Evolutionary conservation across 2,888 invertebrate genomes (phyloP).

Genomic region (Parasteatoda lunata): DNA sequence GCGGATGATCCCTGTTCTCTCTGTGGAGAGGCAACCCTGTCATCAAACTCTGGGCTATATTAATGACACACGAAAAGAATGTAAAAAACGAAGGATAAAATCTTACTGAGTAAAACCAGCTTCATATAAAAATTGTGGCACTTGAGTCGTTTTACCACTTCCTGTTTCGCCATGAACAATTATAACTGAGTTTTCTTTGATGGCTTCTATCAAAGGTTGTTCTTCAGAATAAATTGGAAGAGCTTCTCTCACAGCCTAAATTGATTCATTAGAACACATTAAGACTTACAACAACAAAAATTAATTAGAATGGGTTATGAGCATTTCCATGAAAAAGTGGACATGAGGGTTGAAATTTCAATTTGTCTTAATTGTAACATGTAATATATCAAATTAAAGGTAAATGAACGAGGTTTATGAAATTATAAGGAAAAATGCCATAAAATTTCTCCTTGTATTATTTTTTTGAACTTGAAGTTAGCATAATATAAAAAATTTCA

Average conservation of each 20-base stretch:
- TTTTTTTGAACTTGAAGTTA: not conserved
- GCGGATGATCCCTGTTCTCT: no score
- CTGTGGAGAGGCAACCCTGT: no score
- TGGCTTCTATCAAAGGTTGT: constrained; percentile 93
- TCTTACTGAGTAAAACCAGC: constrained; percentile 87
- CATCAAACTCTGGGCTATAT: no score
- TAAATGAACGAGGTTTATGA: no score
- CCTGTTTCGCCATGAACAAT: constrained; percentile 94
- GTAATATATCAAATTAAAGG: no score
- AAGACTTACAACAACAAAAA: constrained; percentile 6
- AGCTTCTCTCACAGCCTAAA: constrained; percentile 83
- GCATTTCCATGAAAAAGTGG: not conserved
- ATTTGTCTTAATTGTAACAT: no score
- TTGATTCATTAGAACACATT: not conserved
- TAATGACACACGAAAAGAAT: no score
- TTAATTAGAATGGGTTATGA: not conserved
- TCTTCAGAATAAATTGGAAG: constrained; percentile 95
- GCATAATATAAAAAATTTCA: no score
- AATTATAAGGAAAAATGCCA: no score
- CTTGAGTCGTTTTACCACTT: constrained; percentile 98
- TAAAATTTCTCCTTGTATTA: not conserved
- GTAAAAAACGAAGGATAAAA: no score
- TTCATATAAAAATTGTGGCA: constrained; percentile 98
- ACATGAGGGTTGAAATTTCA: no score
- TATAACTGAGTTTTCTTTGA: constrained; percentile 89